Base-by-base conservation (phyloP, 2,113 vertebrate genomes). In the Fregata magnificens region DNA sequence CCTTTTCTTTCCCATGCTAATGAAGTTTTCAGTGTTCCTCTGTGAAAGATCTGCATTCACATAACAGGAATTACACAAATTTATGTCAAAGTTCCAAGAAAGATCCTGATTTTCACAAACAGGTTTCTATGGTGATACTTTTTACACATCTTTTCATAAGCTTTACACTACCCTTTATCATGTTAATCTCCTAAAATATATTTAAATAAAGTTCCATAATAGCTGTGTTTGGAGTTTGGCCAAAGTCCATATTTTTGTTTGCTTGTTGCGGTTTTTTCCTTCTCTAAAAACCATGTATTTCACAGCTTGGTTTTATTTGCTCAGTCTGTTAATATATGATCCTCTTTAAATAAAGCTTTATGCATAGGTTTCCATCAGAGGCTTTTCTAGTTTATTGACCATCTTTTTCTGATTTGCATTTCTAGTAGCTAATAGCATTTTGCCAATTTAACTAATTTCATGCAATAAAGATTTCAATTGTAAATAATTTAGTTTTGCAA, bases 111-210 rank as follows among this genome's bases (percentile, higher is more conserved):
- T 93, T 95, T 86, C 85, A 80, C 53, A 70, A 90, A 67, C n/a
- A 90, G 50, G 56, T 92, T 97, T 90, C 78, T 92, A 76, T 92
- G 83, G 52, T 93, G 80, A 93, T 65, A 92, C 5, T 72, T 93
- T 89, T 82, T 61, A 81, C 38, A 92, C n/a, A 82, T 65, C 42
- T 92, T 96, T 94, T 96, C 25, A 65, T 74, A 73, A 88, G 16
- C 11, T 82, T 81, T 66, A 79, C 26, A 32, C 32, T 86, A 83
- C 19, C 14, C 15, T 94, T 96, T 94, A 76, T 93, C 53, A 93
- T 87, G 65, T 32, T 93, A 88, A 90, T 92, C 34, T 93, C 62
- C 24, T 65, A 63, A 93, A 90, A 71, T 74, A 82, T 56, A 82
- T 86, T 91, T 82, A 62, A 93, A 83, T 74, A 69, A 61, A 82